Percentiles rank a stretch among this genome's conserved stretches.
Evolutionary conservation across 92 coral and sea anemone genomes (phyloP).

Genomic region (Porites cylindrica): DNA sequence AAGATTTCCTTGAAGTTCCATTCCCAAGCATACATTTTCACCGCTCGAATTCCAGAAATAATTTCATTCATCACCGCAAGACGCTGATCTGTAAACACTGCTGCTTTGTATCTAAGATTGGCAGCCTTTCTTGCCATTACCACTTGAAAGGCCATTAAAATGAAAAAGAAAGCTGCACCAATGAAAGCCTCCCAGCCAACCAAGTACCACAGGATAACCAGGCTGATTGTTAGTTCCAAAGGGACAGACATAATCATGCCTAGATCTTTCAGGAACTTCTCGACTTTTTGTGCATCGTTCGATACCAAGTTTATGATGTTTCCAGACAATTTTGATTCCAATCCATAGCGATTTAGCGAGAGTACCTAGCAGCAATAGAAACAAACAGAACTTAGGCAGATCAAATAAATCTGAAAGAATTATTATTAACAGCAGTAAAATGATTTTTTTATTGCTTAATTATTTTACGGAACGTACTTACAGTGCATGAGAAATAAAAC

Average conservation of each 20-base stretch:
- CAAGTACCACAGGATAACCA: conserved; percentile 29
- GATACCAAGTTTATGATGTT: conserved; percentile 32
- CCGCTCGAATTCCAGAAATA: conserved; percentile 25
- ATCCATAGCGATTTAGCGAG: conserved; percentile 6
- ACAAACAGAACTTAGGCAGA: background rate
- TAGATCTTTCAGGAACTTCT: conserved; percentile 12
- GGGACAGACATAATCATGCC: conserved; percentile 9
- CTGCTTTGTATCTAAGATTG: conserved; percentile 14
- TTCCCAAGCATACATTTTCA: conserved; percentile 31
- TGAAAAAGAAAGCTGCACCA: conserved; percentile 8
- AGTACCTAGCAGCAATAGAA: background rate
- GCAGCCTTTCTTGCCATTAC: conserved; percentile 32
- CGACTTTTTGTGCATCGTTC: conserved; percentile 37
- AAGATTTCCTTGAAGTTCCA: conserved; percentile 2
- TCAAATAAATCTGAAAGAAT: too few species aligned
- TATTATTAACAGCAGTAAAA: too few species aligned
- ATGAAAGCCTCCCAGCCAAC: conserved; percentile 15
- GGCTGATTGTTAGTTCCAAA: background rate
- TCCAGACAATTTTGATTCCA: conserved; percentile 14
- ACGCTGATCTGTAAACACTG: conserved; percentile 16
- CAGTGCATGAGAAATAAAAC: too few species aligned
- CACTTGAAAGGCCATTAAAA: background rate
- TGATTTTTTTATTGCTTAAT: too few species aligned
- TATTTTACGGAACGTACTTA: too few species aligned
- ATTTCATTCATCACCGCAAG: conserved; percentile 29